phyloP scores from a whole-genome alignment of 1,140 invertebrate genomes.

The Lepidurus arcticus region DNA sequence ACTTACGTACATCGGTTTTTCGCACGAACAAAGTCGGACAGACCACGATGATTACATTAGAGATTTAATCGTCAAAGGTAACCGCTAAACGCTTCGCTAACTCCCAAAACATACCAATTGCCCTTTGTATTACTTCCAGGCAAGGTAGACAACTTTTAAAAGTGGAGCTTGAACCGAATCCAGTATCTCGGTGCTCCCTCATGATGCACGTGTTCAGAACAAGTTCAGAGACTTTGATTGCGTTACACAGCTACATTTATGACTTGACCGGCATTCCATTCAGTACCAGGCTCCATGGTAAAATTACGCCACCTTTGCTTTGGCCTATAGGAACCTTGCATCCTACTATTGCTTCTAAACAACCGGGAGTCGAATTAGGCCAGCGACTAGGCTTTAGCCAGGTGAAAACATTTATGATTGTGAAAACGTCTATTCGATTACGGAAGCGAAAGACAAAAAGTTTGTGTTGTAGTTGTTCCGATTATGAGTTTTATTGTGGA shows the following conservation, averaged over 20 bases:
- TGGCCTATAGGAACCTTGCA: conserved; percentile 47
- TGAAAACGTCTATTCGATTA: conserved; percentile 29
- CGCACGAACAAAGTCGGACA: conserved; percentile 59
- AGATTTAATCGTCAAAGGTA: conserved; percentile 57
- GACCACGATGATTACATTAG: conserved; percentile 59
- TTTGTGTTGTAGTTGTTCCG: no score
- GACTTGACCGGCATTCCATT: no score
- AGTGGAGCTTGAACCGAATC: conserved; percentile 43
- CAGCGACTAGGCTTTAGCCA: conserved; percentile 46
- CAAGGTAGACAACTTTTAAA: conserved; percentile 48
- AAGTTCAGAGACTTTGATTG: no score
- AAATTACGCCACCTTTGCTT: conserved; percentile 53
- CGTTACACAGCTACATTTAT: no score
- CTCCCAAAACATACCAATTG: neutral
- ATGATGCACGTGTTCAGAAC: conserved; percentile 48
- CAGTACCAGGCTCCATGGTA: conserved; percentile 44
- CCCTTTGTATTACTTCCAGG: conserved; percentile 37
- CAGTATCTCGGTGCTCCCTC: conserved; percentile 46
- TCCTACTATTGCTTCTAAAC: conserved; percentile 50
- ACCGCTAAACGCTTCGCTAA: conserved; percentile 39
- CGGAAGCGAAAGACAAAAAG: no score
- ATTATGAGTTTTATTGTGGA: no score
- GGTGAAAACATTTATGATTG: conserved; percentile 38
- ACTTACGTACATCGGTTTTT: conserved; percentile 60
- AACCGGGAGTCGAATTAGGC: conserved; percentile 45